A percentile compares a stretch with the other conserved stretches of the same genome.
These are phyloP conservation scores for Gasterosteus nipponicus DNA, from an alignment of 2,113 vertebrate species.

Conservation along the genomic window DNA sequence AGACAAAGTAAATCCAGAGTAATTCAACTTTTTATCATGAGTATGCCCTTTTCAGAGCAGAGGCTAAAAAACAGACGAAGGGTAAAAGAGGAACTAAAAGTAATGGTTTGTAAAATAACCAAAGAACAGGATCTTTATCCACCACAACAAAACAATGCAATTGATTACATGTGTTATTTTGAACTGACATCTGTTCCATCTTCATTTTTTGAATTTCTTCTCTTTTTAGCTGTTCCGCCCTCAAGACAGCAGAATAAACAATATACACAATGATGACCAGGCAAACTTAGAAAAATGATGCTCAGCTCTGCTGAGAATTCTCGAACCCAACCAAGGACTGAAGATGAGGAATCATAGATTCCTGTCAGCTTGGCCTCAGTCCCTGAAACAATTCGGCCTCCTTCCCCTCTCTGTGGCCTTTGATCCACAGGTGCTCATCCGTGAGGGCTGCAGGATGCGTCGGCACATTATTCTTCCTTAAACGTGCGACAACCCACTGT, in stretches of 20 bases:
- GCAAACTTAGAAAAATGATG: slow-evolving; percentile 24
- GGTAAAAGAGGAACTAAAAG: too few relatives aligned
- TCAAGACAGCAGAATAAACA: slow-evolving; percentile 9
- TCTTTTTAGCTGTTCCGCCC: not conserved
- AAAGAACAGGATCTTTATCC: not conserved
- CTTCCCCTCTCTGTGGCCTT: slow-evolving; percentile 34
- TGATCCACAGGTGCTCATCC: slow-evolving; percentile 65
- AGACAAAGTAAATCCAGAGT: too few relatives aligned
- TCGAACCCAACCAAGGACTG: slow-evolving; percentile 28
- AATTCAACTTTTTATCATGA: too few relatives aligned
- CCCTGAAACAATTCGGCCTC: slow-evolving; percentile 47
- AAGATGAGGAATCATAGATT: slow-evolving; percentile 32
- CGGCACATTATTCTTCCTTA: slow-evolving; percentile 67
- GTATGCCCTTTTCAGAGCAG: too few relatives aligned
- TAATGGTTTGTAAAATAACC: not conserved
- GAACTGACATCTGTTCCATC: not conserved
- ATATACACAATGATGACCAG: slow-evolving; percentile 3
- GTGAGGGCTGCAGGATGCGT: slow-evolving; percentile 42
- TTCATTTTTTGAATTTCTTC: not conserved
- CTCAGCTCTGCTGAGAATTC: slow-evolving; percentile 20
- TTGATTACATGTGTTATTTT: not conserved
- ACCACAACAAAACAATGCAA: not conserved
- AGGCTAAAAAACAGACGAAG: too few relatives aligned
- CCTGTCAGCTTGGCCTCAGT: slow-evolving; percentile 28
- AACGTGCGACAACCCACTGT: slow-evolving; percentile 45